Evolutionary conservation across 2,888 invertebrate species (phyloP), one percentile per base, ranked within the genome.

Genomic region (Parnassius mnemosyne): DNA sequence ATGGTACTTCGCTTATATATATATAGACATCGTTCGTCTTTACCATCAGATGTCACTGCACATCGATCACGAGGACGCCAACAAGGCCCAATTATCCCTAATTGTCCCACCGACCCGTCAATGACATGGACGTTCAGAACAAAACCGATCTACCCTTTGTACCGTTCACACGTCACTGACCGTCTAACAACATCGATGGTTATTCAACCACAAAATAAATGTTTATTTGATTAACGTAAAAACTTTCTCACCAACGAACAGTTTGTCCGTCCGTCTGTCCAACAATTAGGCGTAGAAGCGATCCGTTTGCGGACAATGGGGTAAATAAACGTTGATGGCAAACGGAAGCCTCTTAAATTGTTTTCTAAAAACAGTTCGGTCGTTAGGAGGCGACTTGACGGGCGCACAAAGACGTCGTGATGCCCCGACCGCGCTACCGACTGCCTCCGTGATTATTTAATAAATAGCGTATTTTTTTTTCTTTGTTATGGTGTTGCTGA

Each of bases 331-430:
- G 77, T 70, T 69, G 71, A 70, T 66, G 73, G 71, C 74, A 84
- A 88, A 89, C 89, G 89, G 90, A 86, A 89, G 89, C 89, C 79
- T 83, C 84, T 85, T 84, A 83, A 83, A 87, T 81, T 89, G 88
- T 90, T 89, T 89, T 87, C 81, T 84, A 85, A 85, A 87, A 89
- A 89, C 89, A 88, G 79, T 78, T 72, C 62, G 78, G 77, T 85
- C 85, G 86, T 83, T 85, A 84, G 79, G 85, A 85, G 75, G 66
- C 63, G 66, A 49, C 53, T 53, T 71, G 72, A 71, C 66, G 69
- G 57, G 65, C 52, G 65, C 62, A 71, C 71, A 73, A 70, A 69
- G 72, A 68, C 55, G 41, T 47, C 65, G 66, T 64, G 51, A 49
- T 9, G 49, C 9, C 16, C 13, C 49, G 49, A 13, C 7, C 66